Percentiles rank a stretch among this genome's conserved stretches.
Evolutionary conservation across 92 coral and sea anemone species (phyloP).

Genomic region (Umimayanthus kanabou): DNA sequence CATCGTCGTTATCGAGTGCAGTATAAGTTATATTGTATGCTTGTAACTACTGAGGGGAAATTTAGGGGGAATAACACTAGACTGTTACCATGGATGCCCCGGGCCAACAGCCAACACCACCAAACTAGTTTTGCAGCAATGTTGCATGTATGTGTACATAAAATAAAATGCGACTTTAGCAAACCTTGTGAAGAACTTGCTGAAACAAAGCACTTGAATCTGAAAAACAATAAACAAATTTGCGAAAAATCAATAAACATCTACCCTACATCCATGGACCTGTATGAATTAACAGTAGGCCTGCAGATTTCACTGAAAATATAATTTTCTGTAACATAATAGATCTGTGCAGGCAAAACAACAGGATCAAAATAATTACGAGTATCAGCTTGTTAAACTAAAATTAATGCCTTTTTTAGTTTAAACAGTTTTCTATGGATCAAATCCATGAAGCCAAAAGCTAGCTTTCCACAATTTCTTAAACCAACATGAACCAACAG

Average conservation of each 20-base stretch:
- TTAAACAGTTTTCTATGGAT: not conserved
- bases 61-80: no score
- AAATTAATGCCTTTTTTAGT: no score
- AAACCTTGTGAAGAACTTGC: slow-evolving; percentile 92
- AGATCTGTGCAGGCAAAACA: not conserved
- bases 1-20: no score
- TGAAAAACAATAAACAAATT: slow-evolving; percentile 33
- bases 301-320: not conserved
- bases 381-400: not conserved
- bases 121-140: not conserved
- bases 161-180: not conserved
- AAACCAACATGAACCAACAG: not conserved
- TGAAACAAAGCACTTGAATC: slow-evolving; percentile 86
- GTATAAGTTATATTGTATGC: no score
- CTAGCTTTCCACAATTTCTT: not conserved
- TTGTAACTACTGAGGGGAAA: no score
- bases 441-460: not conserved
- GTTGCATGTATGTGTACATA: not conserved
- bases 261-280: no score
- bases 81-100: no score
- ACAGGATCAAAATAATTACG: no score
- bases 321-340: no score
- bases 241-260: not conserved
- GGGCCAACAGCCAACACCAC: no score
- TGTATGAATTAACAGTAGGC: not conserved